Evolutionary conservation across 1,140 invertebrate species (phyloP).

Genomic region (Drosophila elegans): DNA sequence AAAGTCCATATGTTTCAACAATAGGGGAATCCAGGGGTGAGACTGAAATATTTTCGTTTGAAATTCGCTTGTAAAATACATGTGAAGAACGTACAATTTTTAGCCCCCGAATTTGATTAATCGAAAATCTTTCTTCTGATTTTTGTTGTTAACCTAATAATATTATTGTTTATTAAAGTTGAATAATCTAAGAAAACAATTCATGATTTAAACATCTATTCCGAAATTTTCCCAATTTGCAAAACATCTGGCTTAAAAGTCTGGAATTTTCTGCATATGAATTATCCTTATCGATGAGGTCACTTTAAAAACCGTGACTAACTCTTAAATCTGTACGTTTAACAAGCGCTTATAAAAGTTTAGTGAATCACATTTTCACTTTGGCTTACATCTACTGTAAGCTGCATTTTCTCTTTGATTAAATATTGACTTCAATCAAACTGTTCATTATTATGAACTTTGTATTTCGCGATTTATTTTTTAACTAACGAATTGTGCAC

Average conservation of each 20-base stretch:
- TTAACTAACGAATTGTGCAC: too few relatives aligned
- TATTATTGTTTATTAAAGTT: background rate
- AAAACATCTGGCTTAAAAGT: background rate
- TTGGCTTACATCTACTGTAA: background rate
- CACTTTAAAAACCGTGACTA: conserved; percentile 6
- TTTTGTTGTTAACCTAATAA: background rate
- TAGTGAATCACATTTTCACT: background rate
- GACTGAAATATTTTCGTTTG: too few relatives aligned
- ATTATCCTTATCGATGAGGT: conserved; percentile 23
- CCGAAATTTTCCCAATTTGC: background rate
- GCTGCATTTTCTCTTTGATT: background rate
- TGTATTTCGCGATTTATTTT: too few relatives aligned
- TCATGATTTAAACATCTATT: too few relatives aligned
- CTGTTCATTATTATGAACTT: too few relatives aligned
- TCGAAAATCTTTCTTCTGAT: too few relatives aligned
- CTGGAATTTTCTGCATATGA: background rate
- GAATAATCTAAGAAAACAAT: too few relatives aligned
- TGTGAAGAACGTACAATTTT: too few relatives aligned
- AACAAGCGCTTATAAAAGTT: background rate
- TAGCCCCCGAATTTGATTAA: too few relatives aligned
- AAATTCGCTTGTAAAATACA: too few relatives aligned
- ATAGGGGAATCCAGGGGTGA: too few relatives aligned
- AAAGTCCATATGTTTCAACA: background rate
- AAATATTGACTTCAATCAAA: too few relatives aligned
- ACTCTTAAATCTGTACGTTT: conserved; percentile 1